A percentile compares a stretch with the other conserved stretches of the same genome.
Evolutionary conservation across 2,113 vertebrate species (phyloP).

Genomic region (Numenius arquata): DNA sequence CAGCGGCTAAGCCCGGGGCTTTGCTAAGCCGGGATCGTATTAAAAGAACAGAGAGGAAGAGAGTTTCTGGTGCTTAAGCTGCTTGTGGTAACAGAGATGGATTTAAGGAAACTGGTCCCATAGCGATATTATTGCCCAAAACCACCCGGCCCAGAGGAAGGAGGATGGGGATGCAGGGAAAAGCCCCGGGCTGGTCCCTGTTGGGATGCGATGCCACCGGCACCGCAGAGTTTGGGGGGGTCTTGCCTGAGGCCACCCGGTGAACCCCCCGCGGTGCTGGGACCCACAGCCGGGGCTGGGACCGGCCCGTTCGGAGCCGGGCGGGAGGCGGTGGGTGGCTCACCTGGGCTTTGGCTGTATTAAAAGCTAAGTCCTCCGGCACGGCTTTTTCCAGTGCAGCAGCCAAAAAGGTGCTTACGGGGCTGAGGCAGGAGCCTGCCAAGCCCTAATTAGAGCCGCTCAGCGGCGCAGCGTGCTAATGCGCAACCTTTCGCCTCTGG

Average conservation of each 20-base stretch:
- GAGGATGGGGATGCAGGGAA: not conserved
- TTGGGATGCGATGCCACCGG: not conserved
- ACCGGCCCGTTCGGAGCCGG: fast-evolving
- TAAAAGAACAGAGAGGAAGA: slow-evolving; percentile 57
- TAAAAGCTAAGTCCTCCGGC: slow-evolving; percentile 27
- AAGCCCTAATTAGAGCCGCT: slow-evolving; percentile 51
- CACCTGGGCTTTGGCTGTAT: slow-evolving; percentile 29
- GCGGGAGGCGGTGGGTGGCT: not conserved
- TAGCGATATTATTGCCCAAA: slow-evolving; percentile 16
- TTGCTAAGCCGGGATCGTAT: slow-evolving; percentile 47
- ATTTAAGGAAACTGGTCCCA: slow-evolving; percentile 54
- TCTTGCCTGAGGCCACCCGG: not conserved
- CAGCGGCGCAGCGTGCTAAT: not conserved
- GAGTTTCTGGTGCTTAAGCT: slow-evolving; percentile 61
- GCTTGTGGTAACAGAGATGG: slow-evolving; percentile 62
- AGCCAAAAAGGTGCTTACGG: slow-evolving; percentile 57
- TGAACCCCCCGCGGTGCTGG: fast-evolving
- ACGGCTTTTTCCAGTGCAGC: slow-evolving; percentile 38
- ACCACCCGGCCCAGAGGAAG: not conserved
- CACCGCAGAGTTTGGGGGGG: not conserved
- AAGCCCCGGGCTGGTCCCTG: not conserved
- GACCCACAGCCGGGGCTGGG: not conserved
- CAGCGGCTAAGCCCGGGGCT: slow-evolving; percentile 36
- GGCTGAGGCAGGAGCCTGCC: not conserved
- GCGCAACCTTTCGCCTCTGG: not conserved